phyloP scores from a whole-genome alignment of 1,140 invertebrate genomes.

The Tetraneura akinire region DNA sequence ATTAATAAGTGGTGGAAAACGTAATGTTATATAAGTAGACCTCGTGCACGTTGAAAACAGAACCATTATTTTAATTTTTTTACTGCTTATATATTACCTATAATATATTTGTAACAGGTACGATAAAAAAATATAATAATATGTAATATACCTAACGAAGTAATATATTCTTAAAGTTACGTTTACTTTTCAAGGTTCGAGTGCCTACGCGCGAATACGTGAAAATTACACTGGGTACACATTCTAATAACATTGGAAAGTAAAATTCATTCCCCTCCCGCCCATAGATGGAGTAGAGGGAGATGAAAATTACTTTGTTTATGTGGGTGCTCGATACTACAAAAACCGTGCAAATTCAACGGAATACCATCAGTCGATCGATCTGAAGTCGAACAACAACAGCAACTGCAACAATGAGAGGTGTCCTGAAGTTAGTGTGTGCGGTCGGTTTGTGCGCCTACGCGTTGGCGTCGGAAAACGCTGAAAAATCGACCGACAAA shows the following conservation, averaged over 20 bases:
- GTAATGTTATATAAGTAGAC: slow-evolving; percentile 54
- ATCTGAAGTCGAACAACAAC: slow-evolving; percentile 26
- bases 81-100: slow-evolving; percentile 52
- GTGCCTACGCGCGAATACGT: not conserved
- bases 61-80: no score
- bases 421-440: slow-evolving; percentile 14
- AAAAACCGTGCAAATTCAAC: not conserved
- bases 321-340: slow-evolving; percentile 6
- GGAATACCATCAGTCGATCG: slow-evolving; percentile 17
- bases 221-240: not conserved
- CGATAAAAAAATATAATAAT: slow-evolving; percentile 22
- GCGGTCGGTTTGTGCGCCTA: slow-evolving; percentile 31
- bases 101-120: slow-evolving; percentile 60
- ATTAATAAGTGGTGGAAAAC: no score
- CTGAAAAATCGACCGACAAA: not conserved
- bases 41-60: no score
- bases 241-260: slow-evolving; percentile 40
- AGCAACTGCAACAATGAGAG: slow-evolving; percentile 31
- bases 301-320: slow-evolving; percentile 17
- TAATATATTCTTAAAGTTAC: slow-evolving; percentile 53
- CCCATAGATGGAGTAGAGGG: not conserved
- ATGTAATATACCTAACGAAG: slow-evolving; percentile 55
- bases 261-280: not conserved
- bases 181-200: slow-evolving; percentile 38
- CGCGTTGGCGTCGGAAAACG: slow-evolving; percentile 12